These are phyloP conservation scores for Formica aserva DNA, from an alignment of 2,888 invertebrate genomes.

Conservation along the genomic window DNA sequence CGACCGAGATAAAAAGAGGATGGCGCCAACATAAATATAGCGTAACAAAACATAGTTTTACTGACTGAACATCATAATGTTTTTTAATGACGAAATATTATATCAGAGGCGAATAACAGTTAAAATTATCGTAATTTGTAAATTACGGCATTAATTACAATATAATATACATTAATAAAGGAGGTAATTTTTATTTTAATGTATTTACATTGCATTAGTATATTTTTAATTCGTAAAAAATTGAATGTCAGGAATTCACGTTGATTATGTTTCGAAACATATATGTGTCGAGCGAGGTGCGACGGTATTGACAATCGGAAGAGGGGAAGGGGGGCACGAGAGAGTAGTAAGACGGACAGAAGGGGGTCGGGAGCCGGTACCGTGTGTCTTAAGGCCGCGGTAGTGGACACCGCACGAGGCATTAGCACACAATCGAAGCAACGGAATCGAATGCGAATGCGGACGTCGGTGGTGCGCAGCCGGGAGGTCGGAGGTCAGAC, in stretches of 20 bases:
- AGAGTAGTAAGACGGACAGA: conserved; percentile 20
- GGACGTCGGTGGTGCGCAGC: conserved; percentile 74
- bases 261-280: conserved; percentile 1
- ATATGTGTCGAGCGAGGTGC: conserved; percentile 25
- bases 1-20: conserved; percentile 9
- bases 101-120: background rate
- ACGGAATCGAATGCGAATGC: conserved; percentile 83
- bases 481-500: conserved; percentile 84
- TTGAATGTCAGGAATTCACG: background rate
- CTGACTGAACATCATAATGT: background rate
- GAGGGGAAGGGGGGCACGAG: background rate
- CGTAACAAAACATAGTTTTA: background rate
- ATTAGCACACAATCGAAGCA: conserved; percentile 86
- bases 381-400: conserved; percentile 67
- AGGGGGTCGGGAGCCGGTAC: conserved; percentile 43
- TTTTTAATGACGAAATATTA: background rate
- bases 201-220: no score
- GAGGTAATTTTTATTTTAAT: background rate
- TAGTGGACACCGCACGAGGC: conserved; percentile 76
- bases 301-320: conserved; percentile 15
- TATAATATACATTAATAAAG: background rate
- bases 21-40: background rate
- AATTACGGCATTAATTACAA: background rate
- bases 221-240: background rate
- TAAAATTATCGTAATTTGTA: background rate